Evolutionary conservation across 2,888 invertebrate genomes (phyloP), one percentile per base, ranked within the genome.

Genomic region (Pyrrhosoma nymphula): DNA sequence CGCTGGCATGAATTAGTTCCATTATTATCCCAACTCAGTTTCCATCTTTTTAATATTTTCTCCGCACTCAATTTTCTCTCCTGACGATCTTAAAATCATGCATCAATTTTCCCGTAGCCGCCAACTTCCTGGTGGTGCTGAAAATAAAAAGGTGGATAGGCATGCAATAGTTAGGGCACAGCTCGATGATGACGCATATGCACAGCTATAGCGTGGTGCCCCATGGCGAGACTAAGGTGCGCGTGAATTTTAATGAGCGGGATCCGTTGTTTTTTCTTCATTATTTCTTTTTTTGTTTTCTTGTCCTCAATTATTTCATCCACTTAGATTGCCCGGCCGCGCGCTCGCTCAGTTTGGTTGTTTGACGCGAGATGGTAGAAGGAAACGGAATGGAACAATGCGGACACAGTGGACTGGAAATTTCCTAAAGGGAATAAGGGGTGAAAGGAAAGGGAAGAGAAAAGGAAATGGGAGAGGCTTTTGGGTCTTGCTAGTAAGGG

Each of bases 391-490:
- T 63, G 91, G 91, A 39, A 91, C 91, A 91, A 91, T 91, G 16
- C 82, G 63, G 63, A 91, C 63, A 60, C 91, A 69, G 63, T 60
- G 91, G 91, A 91, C 91, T 91, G 91, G 91, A 91, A 91, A 91
- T 63, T 91, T 91, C 91, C 63, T 63, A 63, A 63, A 63, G 91
- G 60, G 63, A 39, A 60, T 82, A 82, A 39, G 60, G 60, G 60
- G 35, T 91, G 91, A 60, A 56, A 39, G 60, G 60, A 89, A 47
- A 30, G 18, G 47, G 20, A 26, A 56, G 89, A 89, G 47, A 47
- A n/a, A 56, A 89, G 89, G 89, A 89, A n/a, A 56, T 55, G 89
- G 89, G 60, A 39, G 60, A 63, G 60, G 63, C 82, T 82, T 82
- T 82, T 35, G 30, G 82, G 82, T 14, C 82, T 26, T 26, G 69